A percentile compares a stretch with the other conserved stretches of the same genome.
Conservation (phyloP, 2,113 vertebrate genomes). For the Todiramphus saurophagus region DNA sequence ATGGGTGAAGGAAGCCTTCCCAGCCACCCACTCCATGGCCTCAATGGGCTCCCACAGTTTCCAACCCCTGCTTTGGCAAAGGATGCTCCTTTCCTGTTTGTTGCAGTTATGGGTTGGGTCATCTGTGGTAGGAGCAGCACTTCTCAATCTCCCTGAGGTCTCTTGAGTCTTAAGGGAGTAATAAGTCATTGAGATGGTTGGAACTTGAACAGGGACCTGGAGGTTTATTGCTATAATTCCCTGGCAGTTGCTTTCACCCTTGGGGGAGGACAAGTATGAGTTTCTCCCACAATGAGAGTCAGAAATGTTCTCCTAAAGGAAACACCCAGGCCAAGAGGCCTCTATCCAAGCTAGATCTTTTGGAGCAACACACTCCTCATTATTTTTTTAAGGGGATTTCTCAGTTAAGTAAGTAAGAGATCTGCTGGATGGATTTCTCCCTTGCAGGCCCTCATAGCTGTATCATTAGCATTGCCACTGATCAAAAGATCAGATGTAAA, state of each 20-base stretch:
- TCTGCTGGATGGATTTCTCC: background rate
- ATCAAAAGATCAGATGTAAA: conserved; percentile 4
- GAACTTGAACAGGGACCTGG: background rate
- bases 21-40: accelerated
- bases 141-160: background rate
- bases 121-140: background rate
- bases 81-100: background rate
- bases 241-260: conserved; percentile 24
- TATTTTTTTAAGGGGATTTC: background rate
- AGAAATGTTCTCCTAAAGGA: background rate
- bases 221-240: conserved; percentile 27
- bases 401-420: background rate
- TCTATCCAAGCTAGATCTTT: background rate
- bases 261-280: conserved; percentile 17
- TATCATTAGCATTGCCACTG: background rate
- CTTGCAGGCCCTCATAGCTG: background rate
- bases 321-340: conserved; percentile 3
- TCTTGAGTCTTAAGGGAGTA: background rate
- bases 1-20: background rate
- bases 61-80: background rate
- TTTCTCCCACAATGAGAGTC: conserved; percentile 22
- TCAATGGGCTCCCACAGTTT: background rate
- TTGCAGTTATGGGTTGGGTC: background rate
- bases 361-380: background rate
- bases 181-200: conserved; percentile 15